phyloP scores from a whole-genome alignment of 1,140 invertebrate species.

The Eriocheir sinensis region DNA sequence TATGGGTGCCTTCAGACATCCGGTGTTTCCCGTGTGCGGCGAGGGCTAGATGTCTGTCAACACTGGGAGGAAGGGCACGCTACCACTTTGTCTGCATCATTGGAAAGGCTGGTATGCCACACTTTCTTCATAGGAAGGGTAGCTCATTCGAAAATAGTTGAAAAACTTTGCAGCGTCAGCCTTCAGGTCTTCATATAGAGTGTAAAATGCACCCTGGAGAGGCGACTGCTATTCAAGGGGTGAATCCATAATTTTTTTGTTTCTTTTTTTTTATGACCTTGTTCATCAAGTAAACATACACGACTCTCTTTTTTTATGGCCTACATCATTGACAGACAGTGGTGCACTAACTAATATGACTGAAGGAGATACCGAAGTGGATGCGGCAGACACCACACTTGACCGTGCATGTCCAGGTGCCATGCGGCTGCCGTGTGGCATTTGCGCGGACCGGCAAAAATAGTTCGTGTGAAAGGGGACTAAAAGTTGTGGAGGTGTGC shows the following conservation, averaged over 20 bases:
- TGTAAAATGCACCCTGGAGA: slow-evolving; percentile 39
- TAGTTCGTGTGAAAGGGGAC: no score
- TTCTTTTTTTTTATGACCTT: slow-evolving; percentile 38
- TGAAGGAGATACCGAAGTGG: background rate
- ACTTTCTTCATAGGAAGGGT: slow-evolving; percentile 30
- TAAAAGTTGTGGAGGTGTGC: no score
- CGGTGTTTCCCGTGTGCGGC: background rate
- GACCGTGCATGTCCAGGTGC: no score
- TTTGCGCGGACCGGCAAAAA: no score
- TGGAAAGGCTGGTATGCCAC: background rate
- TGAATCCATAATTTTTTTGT: slow-evolving; percentile 34
- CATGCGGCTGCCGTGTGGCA: no score
- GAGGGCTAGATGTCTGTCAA: background rate
- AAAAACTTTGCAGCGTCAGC: slow-evolving; percentile 36
- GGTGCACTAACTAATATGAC: background rate
- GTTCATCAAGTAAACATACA: slow-evolving; percentile 21
- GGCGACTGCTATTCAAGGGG: slow-evolving; percentile 42
- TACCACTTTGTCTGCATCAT: background rate
- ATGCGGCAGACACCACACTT: background rate
- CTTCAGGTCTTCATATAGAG: slow-evolving; percentile 9
- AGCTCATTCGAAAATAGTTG: slow-evolving; percentile 43
- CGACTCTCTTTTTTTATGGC: background rate
- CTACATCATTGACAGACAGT: background rate
- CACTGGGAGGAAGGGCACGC: background rate
- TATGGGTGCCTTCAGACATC: background rate